These are phyloP conservation scores for Harmothoe impar DNA, from an alignment of 2,888 invertebrate species.

Conservation along the genomic window DNA sequence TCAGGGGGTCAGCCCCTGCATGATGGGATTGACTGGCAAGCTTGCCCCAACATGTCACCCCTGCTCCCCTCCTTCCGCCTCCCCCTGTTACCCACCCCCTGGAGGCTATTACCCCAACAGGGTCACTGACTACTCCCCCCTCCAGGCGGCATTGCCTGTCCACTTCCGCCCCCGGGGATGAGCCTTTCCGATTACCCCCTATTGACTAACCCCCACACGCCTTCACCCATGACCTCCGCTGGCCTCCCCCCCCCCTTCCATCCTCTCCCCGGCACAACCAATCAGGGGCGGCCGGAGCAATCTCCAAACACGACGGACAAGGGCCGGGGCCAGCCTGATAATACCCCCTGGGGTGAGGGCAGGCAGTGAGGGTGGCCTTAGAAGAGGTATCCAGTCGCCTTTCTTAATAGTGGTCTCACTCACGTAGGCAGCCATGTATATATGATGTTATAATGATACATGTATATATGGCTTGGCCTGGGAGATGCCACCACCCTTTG, in stretches of 20 bases:
- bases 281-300: not conserved
- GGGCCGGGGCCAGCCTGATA: not conserved
- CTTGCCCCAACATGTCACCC: not conserved
- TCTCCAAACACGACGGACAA: not conserved
- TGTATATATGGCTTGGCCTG: too few relatives aligned
- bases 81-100: not conserved
- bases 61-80: not conserved
- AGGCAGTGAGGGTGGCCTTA: too few relatives aligned
- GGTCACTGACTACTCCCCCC: conserved; percentile 12
- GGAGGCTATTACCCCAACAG: conserved; percentile 8
- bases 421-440: too few relatives aligned
- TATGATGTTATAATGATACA: too few relatives aligned
- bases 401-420: too few relatives aligned
- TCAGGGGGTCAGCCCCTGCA: not conserved
- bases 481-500: too few relatives aligned
- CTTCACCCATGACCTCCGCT: conserved; percentile 24
- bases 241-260: not conserved
- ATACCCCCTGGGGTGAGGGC: not conserved
- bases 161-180: not conserved
- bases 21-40: not conserved
- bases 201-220: not conserved
- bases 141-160: not conserved
- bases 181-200: conserved; percentile 16
- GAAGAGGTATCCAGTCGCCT: too few relatives aligned
- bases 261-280: not conserved